Evolutionary conservation across 1,140 invertebrate genomes (phyloP).

Genomic region (Chionoecetes opilio): DNA sequence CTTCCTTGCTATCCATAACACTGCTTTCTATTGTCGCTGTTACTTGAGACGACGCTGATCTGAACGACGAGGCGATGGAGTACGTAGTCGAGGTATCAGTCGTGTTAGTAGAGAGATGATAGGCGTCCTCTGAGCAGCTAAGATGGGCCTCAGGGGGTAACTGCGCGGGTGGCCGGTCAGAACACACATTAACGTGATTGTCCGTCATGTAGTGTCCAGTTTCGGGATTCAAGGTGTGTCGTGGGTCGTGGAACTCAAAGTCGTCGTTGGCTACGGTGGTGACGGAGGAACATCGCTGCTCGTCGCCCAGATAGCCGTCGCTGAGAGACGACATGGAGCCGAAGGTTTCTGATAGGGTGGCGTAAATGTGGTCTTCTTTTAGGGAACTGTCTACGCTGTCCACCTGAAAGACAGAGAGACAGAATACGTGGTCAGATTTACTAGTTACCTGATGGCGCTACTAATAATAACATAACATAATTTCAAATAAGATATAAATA

Average conservation of each 20-base stretch:
- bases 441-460: too few relatives aligned
- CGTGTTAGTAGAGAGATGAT: slow-evolving; percentile 71
- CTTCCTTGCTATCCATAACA: neutral
- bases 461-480: too few relatives aligned
- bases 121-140: slow-evolving; percentile 63
- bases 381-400: slow-evolving; percentile 78
- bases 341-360: slow-evolving; percentile 84
- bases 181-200: slow-evolving; percentile 17
- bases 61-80: slow-evolving; percentile 71
- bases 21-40: slow-evolving; percentile 69
- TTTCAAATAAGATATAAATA: too few relatives aligned
- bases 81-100: slow-evolving; percentile 67
- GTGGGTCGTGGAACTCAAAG: slow-evolving; percentile 86
- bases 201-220: slow-evolving; percentile 45
- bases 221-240: slow-evolving; percentile 72
- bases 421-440: too few relatives aligned
- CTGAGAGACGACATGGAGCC: slow-evolving; percentile 82
- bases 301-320: slow-evolving; percentile 80
- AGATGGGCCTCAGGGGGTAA: slow-evolving; percentile 60
- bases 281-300: slow-evolving; percentile 84
- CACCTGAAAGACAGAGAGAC: slow-evolving; percentile 60
- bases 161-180: slow-evolving; percentile 59
- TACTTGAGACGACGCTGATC: slow-evolving; percentile 70
- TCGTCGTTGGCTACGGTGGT: slow-evolving; percentile 88
- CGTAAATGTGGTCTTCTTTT: slow-evolving; percentile 85